phyloP scores from a whole-genome alignment of 2,113 vertebrate species.

The Danio rerio region DNA sequence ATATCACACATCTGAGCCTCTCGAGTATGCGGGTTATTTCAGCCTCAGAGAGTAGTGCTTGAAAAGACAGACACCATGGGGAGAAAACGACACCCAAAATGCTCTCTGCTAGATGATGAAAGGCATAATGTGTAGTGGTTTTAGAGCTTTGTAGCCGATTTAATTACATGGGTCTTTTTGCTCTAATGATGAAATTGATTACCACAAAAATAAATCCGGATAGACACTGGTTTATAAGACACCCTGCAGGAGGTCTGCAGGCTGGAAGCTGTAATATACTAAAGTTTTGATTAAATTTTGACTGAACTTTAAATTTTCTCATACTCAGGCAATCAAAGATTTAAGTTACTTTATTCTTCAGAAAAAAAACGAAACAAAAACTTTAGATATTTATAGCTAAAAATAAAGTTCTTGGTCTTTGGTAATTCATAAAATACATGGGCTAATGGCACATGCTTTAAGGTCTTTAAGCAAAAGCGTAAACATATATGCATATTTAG shows the following conservation, averaged over 20 bases:
- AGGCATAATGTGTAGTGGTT: slow-evolving; percentile 26
- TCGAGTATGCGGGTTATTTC: slow-evolving; percentile 13
- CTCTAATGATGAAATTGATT: slow-evolving; percentile 1
- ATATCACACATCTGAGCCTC: slow-evolving; percentile 31
- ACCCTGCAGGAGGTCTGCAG: neutral
- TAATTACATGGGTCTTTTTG: neutral
- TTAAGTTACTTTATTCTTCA: neutral
- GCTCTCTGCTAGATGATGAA: slow-evolving; percentile 17
- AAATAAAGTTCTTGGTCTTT: no score
- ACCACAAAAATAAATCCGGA: neutral
- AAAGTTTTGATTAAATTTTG: neutral
- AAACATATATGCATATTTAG: no score
- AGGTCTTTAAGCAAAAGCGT: no score
- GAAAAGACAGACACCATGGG: neutral
- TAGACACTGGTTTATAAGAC: neutral
- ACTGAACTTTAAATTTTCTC: no score
- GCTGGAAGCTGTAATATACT: neutral
- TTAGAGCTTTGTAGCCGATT: neutral
- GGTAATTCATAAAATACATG: no score
- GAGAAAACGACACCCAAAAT: neutral
- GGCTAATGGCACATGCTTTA: no score
- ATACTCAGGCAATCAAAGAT: no score
- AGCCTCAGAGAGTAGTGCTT: slow-evolving; percentile 19
- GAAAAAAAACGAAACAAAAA: no score
- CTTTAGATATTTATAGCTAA: no score